Percentiles rank a stretch among this genome's conserved stretches.
phyloP scores from a whole-genome alignment of 2,113 vertebrate species.

The Notechis scutatus region DNA sequence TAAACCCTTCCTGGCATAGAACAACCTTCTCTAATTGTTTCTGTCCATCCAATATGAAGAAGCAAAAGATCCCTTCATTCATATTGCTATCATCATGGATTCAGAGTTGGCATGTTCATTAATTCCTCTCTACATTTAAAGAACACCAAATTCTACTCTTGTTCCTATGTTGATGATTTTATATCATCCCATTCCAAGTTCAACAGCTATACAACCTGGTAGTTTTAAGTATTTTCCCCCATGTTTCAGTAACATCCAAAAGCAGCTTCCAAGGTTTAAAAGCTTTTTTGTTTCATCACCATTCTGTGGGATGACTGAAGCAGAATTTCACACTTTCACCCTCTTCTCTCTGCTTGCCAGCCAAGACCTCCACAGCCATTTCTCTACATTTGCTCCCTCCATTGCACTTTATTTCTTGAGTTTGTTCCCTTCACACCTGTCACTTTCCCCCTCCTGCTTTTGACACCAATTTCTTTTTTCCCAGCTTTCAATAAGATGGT shows the following conservation, averaged over 20 bases:
- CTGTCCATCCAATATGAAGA: not conserved
- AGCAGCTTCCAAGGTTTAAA: not conserved
- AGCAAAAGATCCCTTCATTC: not conserved
- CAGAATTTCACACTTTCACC: not conserved
- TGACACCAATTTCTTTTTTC: not conserved
- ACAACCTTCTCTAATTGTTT: not conserved
- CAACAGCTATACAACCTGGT: not conserved
- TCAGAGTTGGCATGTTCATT: not conserved
- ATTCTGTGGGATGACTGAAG: not conserved
- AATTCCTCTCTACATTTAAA: not conserved
- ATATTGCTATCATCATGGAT: not conserved
- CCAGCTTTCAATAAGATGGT: not conserved
- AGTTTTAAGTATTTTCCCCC: not conserved
- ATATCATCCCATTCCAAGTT: not conserved
- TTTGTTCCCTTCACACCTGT: not conserved
- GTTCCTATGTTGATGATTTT: not conserved
- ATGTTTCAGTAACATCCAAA: not conserved
- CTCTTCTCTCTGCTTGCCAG: not conserved
- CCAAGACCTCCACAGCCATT: not conserved
- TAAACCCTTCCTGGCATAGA: not conserved
- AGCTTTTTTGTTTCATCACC: not conserved
- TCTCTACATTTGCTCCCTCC: not conserved
- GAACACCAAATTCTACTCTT: not conserved
- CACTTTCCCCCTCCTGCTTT: not conserved
- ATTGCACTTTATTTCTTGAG: not conserved